These are phyloP conservation scores for Cavia porcellus DNA, from an alignment of 2,113 vertebrate species.

Conservation along the genomic window DNA sequence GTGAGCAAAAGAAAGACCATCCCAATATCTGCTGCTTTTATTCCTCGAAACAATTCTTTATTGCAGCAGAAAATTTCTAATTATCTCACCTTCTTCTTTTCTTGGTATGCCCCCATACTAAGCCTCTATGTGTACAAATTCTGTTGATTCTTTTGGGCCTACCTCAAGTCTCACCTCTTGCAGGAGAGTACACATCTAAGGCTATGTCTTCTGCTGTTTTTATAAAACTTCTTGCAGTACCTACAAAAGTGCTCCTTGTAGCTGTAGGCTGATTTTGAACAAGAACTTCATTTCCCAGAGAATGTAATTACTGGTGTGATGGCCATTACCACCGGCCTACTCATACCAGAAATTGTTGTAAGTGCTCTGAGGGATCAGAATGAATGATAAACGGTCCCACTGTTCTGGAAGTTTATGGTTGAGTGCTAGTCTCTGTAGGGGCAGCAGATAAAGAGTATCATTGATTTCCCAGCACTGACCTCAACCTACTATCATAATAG, in stretches of 20 bases:
- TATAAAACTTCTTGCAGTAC: background rate
- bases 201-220: background rate
- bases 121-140: background rate
- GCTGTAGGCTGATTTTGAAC: conserved; percentile 34
- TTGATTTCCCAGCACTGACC: background rate
- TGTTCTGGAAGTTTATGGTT: conserved; percentile 24
- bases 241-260: background rate
- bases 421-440: background rate
- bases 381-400: conserved; percentile 37
- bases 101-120: background rate
- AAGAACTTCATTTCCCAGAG: conserved; percentile 53
- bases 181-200: background rate
- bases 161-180: background rate
- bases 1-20: background rate
- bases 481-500: background rate
- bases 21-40: background rate
- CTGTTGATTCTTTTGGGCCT: background rate
- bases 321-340: conserved; percentile 9
- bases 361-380: conserved; percentile 38
- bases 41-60: background rate
- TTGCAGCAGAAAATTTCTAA: background rate
- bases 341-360: conserved; percentile 45
- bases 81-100: background rate
- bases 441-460: background rate
- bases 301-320: conserved; percentile 56